phyloP scores from a whole-genome alignment of 2,888 invertebrate genomes.

The Ctenicera cuprea region DNA sequence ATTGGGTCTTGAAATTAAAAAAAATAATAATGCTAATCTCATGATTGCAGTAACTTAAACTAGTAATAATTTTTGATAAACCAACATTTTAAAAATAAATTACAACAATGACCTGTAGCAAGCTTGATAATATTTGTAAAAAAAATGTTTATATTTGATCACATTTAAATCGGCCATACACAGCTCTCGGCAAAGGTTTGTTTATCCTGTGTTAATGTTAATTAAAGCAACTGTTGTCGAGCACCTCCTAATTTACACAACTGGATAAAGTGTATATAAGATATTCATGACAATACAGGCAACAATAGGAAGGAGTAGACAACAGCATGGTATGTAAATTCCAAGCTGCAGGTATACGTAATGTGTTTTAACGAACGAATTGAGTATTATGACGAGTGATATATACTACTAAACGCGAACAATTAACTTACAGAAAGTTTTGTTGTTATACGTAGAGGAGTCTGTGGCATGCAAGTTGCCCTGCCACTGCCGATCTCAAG shows the following conservation, averaged over 20 bases:
- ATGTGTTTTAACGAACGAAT: conserved; percentile 58
- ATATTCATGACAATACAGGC: conserved; percentile 68
- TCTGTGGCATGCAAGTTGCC: conserved; percentile 54
- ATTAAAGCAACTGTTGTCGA: conserved; percentile 34
- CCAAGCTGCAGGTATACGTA: conserved; percentile 54
- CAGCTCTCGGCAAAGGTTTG: not conserved
- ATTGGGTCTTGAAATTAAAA: too few species aligned
- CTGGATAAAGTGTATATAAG: conserved; percentile 35
- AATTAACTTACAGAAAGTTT: conserved; percentile 61
- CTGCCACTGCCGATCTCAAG: conserved; percentile 68
- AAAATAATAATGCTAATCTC: too few species aligned
- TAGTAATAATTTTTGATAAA: conserved; percentile 38
- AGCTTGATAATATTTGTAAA: conserved; percentile 21
- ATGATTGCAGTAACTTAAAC: too few species aligned
- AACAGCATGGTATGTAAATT: conserved; percentile 54
- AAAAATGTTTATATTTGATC: not conserved
- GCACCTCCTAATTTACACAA: conserved; percentile 19
- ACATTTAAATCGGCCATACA: not conserved
- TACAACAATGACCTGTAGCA: conserved; percentile 41
- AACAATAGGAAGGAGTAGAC: conserved; percentile 59
- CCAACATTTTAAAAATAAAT: conserved; percentile 25
- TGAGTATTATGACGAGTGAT: conserved; percentile 68
- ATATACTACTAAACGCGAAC: conserved; percentile 66
- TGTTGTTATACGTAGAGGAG: conserved; percentile 61
- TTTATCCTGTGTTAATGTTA: conserved; percentile 8